Evolutionary conservation across 2,888 invertebrate species (phyloP).

Genomic region (Idaea biselata): DNA sequence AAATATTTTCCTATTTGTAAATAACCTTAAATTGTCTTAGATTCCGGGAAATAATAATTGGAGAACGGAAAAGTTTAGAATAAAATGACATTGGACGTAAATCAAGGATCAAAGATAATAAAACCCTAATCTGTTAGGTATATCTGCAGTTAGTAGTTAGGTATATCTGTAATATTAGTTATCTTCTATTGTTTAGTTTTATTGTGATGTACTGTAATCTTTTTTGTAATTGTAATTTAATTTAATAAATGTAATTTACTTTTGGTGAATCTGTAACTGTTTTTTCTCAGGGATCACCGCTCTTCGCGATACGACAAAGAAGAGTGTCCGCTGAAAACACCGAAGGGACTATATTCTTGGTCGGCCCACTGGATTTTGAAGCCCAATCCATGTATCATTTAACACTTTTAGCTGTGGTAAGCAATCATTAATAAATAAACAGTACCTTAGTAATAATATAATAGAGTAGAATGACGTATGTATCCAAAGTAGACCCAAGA

Average conservation of each 20-base stretch:
- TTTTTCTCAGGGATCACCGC: conserved; percentile 83
- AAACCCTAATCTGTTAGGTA: too few relatives aligned
- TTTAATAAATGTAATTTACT: background rate
- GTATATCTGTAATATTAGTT: too few relatives aligned
- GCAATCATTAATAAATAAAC: conserved; percentile 46
- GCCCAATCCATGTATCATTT: conserved; percentile 93
- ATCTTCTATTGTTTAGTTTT: too few relatives aligned
- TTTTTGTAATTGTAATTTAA: background rate
- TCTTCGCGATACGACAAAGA: conserved; percentile 89
- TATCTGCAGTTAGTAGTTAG: too few relatives aligned
- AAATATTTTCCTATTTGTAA: background rate
- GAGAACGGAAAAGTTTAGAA: too few relatives aligned
- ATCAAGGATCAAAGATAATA: too few relatives aligned
- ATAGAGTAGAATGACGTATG: background rate
- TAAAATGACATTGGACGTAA: too few relatives aligned
- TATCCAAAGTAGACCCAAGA: too few relatives aligned
- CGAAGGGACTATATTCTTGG: conserved; percentile 88
- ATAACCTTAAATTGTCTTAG: background rate
- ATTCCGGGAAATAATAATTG: background rate
- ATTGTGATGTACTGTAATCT: too few relatives aligned
- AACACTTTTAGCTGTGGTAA: conserved; percentile 93
- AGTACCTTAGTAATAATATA: conserved; percentile 14
- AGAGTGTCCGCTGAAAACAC: conserved; percentile 88
- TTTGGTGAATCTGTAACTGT: conserved; percentile 7
- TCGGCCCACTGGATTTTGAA: conserved; percentile 92